A percentile compares a stretch with the other conserved stretches of the same genome.
These are phyloP conservation scores for Tyrannus savana DNA, from an alignment of 2,113 vertebrate species.

Conservation along the genomic window DNA sequence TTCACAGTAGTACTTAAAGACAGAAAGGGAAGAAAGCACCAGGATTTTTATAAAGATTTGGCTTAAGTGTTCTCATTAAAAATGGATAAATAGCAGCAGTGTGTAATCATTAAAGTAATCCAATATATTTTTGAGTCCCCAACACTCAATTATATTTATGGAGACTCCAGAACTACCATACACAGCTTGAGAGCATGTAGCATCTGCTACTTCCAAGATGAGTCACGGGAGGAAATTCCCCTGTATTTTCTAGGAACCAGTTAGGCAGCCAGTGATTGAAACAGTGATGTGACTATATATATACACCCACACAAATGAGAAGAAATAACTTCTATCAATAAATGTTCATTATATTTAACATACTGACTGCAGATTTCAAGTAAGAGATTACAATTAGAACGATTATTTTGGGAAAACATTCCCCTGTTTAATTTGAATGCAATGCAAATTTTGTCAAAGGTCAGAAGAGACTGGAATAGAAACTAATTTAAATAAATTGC, in stretches of 20 bases:
- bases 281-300: not conserved
- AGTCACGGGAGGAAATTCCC: conserved; percentile 33
- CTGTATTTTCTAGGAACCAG: conserved; percentile 50
- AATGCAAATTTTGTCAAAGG: not conserved
- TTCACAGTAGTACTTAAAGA: not conserved
- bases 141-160: not conserved
- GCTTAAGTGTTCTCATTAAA: not conserved
- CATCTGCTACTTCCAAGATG: conserved; percentile 33
- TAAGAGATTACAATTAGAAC: not conserved
- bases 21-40: not conserved
- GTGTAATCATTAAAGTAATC: not conserved
- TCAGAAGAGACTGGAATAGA: not conserved
- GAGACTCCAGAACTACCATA: not conserved
- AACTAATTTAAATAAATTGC: not conserved
- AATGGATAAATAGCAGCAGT: not conserved
- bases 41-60: not conserved
- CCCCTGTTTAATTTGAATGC: not conserved
- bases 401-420: not conserved
- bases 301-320: not conserved
- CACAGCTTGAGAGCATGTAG: not conserved
- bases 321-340: not conserved
- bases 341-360: not conserved
- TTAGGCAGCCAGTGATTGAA: not conserved
- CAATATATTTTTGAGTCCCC: not conserved
- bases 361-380: not conserved